These are phyloP conservation scores for Orussus abietinus DNA, from an alignment of 1,140 invertebrate species.

Conservation along the genomic window DNA sequence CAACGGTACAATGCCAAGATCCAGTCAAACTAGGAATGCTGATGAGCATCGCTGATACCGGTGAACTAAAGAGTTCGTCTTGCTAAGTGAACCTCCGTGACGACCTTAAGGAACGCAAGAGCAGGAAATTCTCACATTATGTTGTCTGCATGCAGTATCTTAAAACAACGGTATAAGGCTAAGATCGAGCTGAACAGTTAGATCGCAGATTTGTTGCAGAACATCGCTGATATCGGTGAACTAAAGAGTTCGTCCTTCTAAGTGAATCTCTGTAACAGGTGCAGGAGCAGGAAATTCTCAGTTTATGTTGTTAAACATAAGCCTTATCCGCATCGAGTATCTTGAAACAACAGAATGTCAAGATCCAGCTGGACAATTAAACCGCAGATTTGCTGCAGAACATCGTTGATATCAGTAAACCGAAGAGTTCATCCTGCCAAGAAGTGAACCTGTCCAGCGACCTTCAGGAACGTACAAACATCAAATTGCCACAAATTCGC, in stretches of 20 bases:
- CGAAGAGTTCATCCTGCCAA: constrained; percentile 4
- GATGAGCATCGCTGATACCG: background rate
- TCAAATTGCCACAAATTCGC: constrained; percentile 74
- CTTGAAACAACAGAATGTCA: constrained; percentile 1
- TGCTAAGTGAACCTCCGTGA: no score
- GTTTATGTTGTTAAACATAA: constrained; percentile 58
- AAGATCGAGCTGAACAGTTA: constrained; percentile 34
- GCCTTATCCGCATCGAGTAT: constrained; percentile 36
- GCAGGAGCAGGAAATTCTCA: constrained; percentile 3
- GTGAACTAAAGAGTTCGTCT: background rate
- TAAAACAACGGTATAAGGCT: constrained; percentile 61
- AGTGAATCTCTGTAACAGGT: constrained; percentile 11
- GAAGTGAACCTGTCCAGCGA: no score
- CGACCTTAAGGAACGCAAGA: constrained; percentile 87
- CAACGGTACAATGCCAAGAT: constrained; percentile 1
- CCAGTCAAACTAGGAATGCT: constrained; percentile 9
- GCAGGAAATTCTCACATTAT: constrained; percentile 77
- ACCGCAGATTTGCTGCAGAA: constrained; percentile 16
- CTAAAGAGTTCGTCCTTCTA: constrained; percentile 58
- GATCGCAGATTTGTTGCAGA: constrained; percentile 41
- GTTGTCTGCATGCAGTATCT: constrained; percentile 71
- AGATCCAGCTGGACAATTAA: constrained; percentile 17
- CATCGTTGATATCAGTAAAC: background rate
- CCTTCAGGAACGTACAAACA: constrained; percentile 86
- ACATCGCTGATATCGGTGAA: constrained; percentile 55